phyloP scores from a whole-genome alignment of 2,797 vertebrate species.

The Melanotaenia maccullochi region DNA sequence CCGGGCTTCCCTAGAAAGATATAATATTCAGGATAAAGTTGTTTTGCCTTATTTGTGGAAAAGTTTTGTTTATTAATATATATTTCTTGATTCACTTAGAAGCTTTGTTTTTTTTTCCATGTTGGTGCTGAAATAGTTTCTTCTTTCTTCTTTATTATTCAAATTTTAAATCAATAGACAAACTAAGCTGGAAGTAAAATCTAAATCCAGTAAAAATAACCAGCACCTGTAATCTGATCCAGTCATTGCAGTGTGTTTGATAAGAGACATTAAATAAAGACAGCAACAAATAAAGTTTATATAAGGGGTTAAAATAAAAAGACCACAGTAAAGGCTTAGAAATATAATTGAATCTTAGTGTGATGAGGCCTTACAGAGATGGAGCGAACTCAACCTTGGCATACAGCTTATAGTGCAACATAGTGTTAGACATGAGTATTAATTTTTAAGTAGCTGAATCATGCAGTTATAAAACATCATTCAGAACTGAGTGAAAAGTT shows the following conservation, averaged over 20 bases:
- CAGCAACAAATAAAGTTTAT: not conserved
- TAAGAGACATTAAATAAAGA: not conserved
- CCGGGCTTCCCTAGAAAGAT: constrained; percentile 30
- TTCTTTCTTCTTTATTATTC: too few species aligned
- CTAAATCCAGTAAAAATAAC: too few species aligned
- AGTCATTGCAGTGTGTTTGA: not conserved
- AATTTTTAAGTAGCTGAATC: not conserved
- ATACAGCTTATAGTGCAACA: too few species aligned
- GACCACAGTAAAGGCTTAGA: not conserved
- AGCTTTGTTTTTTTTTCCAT: too few species aligned
- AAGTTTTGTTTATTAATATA: too few species aligned
- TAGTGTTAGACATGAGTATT: too few species aligned
- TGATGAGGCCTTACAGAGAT: too few species aligned
- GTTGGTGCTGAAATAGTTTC: too few species aligned
- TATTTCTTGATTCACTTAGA: not conserved
- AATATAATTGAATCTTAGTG: too few species aligned
- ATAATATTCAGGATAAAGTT: constrained; percentile 12
- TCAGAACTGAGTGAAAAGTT: not conserved
- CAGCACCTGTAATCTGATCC: not conserved
- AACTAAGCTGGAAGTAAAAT: too few species aligned
- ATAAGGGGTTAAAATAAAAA: not conserved
- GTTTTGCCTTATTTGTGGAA: not conserved
- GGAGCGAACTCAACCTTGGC: too few species aligned
- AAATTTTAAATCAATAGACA: too few species aligned
- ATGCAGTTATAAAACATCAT: not conserved